A percentile compares a stretch with the other conserved stretches of the same genome.
Evolutionary conservation across 1,140 invertebrate species (phyloP).

Genomic region (Platorchestia sp.): DNA sequence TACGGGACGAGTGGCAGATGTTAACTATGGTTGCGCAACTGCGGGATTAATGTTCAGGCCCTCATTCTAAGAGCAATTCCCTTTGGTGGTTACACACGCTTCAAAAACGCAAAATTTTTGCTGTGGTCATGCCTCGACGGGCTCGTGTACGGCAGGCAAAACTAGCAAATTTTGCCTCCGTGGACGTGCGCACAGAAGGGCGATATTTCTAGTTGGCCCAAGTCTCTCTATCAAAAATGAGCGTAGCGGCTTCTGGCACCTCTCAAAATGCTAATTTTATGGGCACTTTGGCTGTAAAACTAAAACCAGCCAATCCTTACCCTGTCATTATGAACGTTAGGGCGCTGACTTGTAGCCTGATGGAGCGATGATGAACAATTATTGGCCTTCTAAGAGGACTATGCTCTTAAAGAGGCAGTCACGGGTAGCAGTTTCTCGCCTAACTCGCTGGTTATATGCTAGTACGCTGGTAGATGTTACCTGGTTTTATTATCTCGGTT

Average conservation of each 20-base stretch:
- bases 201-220: background rate
- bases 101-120: background rate
- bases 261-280: conserved; percentile 53
- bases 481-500: background rate
- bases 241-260: background rate
- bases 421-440: too few species aligned
- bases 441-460: background rate
- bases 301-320: conserved; percentile 31
- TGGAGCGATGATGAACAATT: conserved; percentile 15
- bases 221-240: conserved; percentile 25
- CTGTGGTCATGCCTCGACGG: background rate
- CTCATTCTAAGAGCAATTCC: background rate
- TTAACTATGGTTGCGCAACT: too few species aligned
- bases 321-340: conserved; percentile 50
- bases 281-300: conserved; percentile 46
- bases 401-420: background rate
- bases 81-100: background rate
- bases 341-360: conserved; percentile 23
- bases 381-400: background rate
- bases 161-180: background rate
- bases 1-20: too few species aligned
- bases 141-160: background rate
- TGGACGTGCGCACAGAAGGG: background rate
- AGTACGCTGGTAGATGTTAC: background rate
- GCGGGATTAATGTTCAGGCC: background rate